Base-by-base conservation (phyloP, 30 jellyfish, hydroid and myxozoan species). In the Pseudorhiza aurosa region DNA sequence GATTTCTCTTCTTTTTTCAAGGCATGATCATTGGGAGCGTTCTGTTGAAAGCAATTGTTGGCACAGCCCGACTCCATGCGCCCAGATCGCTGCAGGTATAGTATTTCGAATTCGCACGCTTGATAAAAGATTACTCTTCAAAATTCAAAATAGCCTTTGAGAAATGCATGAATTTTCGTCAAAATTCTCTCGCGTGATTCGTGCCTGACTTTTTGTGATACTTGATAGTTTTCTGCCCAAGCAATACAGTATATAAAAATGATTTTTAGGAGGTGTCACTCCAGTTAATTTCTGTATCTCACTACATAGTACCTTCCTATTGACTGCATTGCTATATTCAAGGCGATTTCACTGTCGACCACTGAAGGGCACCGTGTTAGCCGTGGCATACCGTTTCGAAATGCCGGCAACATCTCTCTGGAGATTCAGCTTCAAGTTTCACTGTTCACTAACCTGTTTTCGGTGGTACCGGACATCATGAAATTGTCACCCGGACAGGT, bases 351-450 rank as follows among this genome's bases (percentile, higher is more conserved):
- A 7, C 37, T 90, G 27, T 65, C 96, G 17, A 51, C 93, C 2
- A 28, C 65, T 0, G 93, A 68, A 29, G 96, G 94, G 42, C 93
- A 90, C 37, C 84, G 77, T 8, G 80, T 79, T 19, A 84, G 87
- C 73, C 69, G 97, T 12, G 72, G 74, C 17, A 76, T 90, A 11
- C 96, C 96, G 0, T 78, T 90, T 29, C 73, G 89, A 29, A 90
- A 90, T 68, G 97, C 97, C 40, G 97, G 97, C n/a, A 82, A 78
- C 81, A 90, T 90, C n/a, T 64, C 93, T 51, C 28, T 84, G 77
- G 68, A 83, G 9, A 68, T 90, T 28, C 85, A 83, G 19, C 58
- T 76, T 43, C 90, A 77, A 58, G 79, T 90, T 22, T 64, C 87
- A n/a, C 79, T 77, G 0, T 57, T 79, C 40, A 59, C 84, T 5